These are phyloP conservation scores for Micrasema minimum DNA, from an alignment of 1,140 invertebrate species.

Conservation along the genomic window DNA sequence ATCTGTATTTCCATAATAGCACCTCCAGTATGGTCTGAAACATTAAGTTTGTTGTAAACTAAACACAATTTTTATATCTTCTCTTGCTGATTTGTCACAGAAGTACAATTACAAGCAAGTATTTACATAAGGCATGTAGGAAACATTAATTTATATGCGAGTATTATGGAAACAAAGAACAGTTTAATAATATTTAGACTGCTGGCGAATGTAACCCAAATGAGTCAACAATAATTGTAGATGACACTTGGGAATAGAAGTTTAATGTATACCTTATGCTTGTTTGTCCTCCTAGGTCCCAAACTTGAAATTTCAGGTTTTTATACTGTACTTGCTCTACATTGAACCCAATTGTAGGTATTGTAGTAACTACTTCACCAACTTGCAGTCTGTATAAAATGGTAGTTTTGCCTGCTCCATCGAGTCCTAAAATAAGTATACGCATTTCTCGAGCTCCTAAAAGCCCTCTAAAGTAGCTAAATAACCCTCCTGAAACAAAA, in stretches of 20 bases:
- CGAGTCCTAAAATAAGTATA: conserved; percentile 96
- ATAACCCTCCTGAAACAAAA: conserved; percentile 82
- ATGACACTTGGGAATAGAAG: not conserved
- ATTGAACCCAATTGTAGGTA: conserved; percentile 96
- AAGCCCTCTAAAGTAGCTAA: conserved; percentile 94
- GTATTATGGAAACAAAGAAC: too few species aligned
- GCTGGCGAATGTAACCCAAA: too few species aligned
- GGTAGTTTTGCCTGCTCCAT: conserved; percentile 98
- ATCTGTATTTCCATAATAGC: conserved; percentile 99
- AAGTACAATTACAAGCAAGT: too few species aligned
- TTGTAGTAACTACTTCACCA: conserved; percentile 99
- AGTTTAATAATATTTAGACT: too few species aligned
- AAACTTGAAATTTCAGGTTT: conserved; percentile 97
- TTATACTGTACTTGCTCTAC: conserved; percentile 97
- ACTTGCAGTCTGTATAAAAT: conserved; percentile 99
- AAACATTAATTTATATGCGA: too few species aligned
- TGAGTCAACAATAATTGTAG: too few species aligned
- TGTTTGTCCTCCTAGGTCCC: conserved; percentile 98
- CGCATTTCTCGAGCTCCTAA: conserved; percentile 96
- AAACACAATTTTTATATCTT: too few species aligned
- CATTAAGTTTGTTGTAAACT: too few species aligned
- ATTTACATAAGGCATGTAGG: too few species aligned
- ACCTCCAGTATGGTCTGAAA: conserved; percentile 98
- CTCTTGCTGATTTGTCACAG: too few species aligned
- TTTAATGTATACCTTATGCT: conserved; percentile 72